phyloP scores from a whole-genome alignment of 2,113 vertebrate species.

The Phrynosoma blainvillii region DNA sequence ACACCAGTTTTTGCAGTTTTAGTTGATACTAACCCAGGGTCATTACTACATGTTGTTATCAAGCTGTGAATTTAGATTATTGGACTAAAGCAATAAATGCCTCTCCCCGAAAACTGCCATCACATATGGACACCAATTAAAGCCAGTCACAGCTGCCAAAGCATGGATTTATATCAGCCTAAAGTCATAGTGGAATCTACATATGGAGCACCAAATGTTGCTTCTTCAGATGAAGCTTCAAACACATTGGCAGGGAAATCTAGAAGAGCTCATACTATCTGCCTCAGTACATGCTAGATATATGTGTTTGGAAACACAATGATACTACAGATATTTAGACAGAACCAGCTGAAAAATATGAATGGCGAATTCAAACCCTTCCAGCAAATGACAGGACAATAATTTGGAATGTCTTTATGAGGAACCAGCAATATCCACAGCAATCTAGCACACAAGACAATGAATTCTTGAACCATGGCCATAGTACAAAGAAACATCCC shows the following conservation, averaged over 20 bases:
- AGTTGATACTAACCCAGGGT: neutral
- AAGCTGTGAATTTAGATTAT: constrained; percentile 34
- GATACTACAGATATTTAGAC: neutral
- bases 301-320: neutral
- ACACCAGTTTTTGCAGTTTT: neutral
- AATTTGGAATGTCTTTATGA: constrained; percentile 69
- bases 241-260: constrained; percentile 23
- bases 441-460: constrained; percentile 65
- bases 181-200: neutral
- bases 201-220: constrained; percentile 27
- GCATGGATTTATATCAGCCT: neutral
- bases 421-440: constrained; percentile 58
- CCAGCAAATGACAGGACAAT: constrained; percentile 66
- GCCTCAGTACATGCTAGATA: constrained; percentile 29
- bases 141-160: neutral
- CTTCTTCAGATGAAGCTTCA: neutral
- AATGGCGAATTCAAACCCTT: constrained; percentile 65
- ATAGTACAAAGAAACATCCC: constrained; percentile 42
- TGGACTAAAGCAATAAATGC: neutral
- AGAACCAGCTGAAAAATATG: constrained; percentile 58
- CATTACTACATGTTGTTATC: neutral
- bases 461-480: constrained; percentile 67
- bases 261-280: constrained; percentile 48
- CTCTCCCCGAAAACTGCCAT: neutral
- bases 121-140: neutral